Percentiles rank a stretch among this genome's conserved stretches.
Conservation (phyloP, 2,888 invertebrate genomes). For the Anoplius nigerrimus region DNA sequence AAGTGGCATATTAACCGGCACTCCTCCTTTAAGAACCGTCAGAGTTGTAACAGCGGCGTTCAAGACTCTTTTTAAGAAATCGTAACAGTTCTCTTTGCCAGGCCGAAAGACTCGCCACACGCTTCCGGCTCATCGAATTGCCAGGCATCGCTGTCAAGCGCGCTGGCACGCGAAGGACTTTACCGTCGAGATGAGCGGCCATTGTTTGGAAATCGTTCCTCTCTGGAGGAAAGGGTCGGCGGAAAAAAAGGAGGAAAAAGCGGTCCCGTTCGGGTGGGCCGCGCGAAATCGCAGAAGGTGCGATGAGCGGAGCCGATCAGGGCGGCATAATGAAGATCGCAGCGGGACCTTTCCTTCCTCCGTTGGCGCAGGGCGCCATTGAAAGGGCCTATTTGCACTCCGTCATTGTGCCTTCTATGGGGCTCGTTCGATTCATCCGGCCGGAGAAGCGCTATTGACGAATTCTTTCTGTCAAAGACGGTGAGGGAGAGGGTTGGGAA, state of each 20-base stretch:
- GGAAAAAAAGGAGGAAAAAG: slow-evolving; percentile 35
- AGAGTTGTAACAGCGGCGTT: no score
- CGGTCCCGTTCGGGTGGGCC: slow-evolving; percentile 24
- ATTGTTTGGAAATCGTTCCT: slow-evolving; percentile 13
- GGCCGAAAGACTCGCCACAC: no score
- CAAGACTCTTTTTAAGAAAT: no score
- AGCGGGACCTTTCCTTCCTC: slow-evolving; percentile 49
- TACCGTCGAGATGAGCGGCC: background rate
- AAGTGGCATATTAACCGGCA: no score
- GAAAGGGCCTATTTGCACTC: slow-evolving; percentile 54
- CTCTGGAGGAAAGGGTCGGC: slow-evolving; percentile 9
- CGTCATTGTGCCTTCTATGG: slow-evolving; percentile 43
- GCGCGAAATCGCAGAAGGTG: background rate
- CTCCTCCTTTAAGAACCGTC: no score
- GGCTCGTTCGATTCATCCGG: slow-evolving; percentile 32
- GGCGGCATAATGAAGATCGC: slow-evolving; percentile 52
- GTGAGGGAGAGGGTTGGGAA: slow-evolving; percentile 17
- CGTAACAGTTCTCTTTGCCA: no score
- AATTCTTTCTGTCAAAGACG: slow-evolving; percentile 48
- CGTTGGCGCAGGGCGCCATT: slow-evolving; percentile 19
- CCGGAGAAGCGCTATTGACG: slow-evolving; percentile 45
- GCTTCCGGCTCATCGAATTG: no score
- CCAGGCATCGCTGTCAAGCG: no score
- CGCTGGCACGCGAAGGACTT: background rate
- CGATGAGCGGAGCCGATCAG: slow-evolving; percentile 33